These are phyloP conservation scores for Acyrthosiphon pisum DNA, from an alignment of 1,140 invertebrate genomes.

Conservation along the genomic window DNA sequence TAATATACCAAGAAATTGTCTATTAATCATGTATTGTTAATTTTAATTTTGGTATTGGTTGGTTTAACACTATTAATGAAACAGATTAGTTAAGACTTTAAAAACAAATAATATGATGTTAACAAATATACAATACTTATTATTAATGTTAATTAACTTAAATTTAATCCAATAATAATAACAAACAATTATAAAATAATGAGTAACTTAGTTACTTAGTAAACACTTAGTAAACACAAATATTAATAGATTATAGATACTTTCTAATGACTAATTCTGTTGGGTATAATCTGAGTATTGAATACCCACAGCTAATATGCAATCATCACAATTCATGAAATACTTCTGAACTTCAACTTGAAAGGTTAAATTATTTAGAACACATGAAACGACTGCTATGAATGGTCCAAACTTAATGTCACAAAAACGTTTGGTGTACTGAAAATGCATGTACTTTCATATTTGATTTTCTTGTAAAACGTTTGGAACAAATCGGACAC, in stretches of 20 bases:
- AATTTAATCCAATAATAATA: background rate
- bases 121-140: background rate
- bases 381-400: background rate
- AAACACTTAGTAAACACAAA: too few relatives aligned
- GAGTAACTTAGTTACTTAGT: too few relatives aligned
- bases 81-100: background rate
- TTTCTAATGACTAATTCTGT: background rate
- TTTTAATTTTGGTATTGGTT: background rate
- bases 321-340: background rate
- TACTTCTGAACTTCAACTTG: background rate
- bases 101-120: background rate
- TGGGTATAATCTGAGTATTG: background rate
- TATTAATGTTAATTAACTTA: background rate
- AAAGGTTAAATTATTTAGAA: background rate
- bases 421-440: background rate
- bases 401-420: background rate
- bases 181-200: background rate
- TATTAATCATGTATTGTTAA: background rate
- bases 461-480: slow-evolving; percentile 53
- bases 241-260: background rate
- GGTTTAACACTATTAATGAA: background rate
- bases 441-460: slow-evolving; percentile 49
- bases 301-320: background rate
- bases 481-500: slow-evolving; percentile 59
- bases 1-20: background rate